Base-by-base conservation (phyloP, 2,797 vertebrate species). In the Propithecus perrieri region DNA sequence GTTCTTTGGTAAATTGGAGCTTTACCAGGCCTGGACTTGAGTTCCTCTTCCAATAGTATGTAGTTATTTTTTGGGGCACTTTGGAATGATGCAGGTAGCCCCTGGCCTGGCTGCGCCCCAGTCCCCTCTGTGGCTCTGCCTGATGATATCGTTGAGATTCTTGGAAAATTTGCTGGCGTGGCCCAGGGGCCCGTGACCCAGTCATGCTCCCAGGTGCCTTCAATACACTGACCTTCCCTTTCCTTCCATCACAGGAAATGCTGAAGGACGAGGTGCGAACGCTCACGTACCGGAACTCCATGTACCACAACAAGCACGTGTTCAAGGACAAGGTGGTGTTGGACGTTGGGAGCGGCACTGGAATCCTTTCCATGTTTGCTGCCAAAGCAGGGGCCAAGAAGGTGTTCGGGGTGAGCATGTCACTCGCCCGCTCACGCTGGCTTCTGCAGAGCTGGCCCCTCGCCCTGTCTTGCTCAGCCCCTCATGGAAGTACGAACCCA, bases 251-350 rank as follows among this genome's bases (percentile, higher is more conserved):
- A 33, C 98, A 99, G 99, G 99, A 99, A 98, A 99, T 99, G 99
- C 98, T 99, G 96, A 99, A 99, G 97, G 99, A 99, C 17, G 99
- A 99, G 97, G 99, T 99, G 84, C 99, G 99, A 92, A 99, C 99
- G 0, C 98, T 99, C 97, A 99, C 99, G 7, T 99, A 99, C 98
- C 99, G 99, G 96, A 99, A 99, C 97, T 99, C 99, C 97, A 99
- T 99, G 99, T 99, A 99, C 98, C 99, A 99, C 98, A 99, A 99
- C 98, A 99, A 99, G 97, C 99, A 99, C 1, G 99, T 99, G 97
- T 99, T 99, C 99, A 99, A 99, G 98, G 99, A 99, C 98, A 99
- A 99, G 97, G 98, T 99, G 83, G 99, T 99, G 87, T 98, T 99
- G 97, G 99, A 99, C 30, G 99, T 99, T 8, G 99, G 99, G 59